Evolutionary conservation across 2,797 vertebrate species (phyloP), one percentile per base, ranked within the genome.

Genomic region (Neosilurus mollespiculum): DNA sequence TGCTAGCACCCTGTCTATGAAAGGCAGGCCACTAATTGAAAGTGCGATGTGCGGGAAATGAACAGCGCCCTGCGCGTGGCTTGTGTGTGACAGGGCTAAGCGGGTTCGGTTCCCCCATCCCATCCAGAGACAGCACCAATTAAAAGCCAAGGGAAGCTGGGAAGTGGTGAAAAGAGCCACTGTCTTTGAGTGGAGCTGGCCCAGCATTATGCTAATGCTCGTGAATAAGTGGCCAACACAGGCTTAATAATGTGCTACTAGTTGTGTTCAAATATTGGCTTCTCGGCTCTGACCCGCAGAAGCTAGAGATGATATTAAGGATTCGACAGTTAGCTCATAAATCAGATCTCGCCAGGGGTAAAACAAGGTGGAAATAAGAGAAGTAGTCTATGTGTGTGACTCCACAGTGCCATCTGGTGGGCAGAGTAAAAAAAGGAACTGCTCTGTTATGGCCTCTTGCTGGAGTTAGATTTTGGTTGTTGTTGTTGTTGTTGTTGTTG

Each of bases 121-220:
- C 82, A 81, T 83, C 82, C 69, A 30, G 69, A 88, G 86, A 87
- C 88, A 88, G 87, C 71, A 73, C 81, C 90, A 92, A 91, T 92
- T 91, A 91, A 89, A 89, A 70, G 66, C 72, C 56, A 84, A 69
- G 61, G 86, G 88, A 90, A 87, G 81, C 65, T 82, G 82, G 81
- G 78, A 73, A 77, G 51, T 9, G 49, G 79, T 78, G 71, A 56
- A 56, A 70, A 85, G 80, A 65, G 56, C 77, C 49, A 58, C 76
- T 76, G 78, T 86, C 82, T 82, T 67, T 79, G 53, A 78, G 24
- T 20, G 12, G 37, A 53, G 65, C 78, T 37, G 71, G 66, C 72
- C 69, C 80, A 61, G 78, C 51, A 76, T 86, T 83, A 86, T 84
- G 84, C 77, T 87, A 80, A 71, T 56, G 16, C 53, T 65, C n/a